phyloP scores from a whole-genome alignment of 2,888 invertebrate species.

The Gastrophysa polygoni region DNA sequence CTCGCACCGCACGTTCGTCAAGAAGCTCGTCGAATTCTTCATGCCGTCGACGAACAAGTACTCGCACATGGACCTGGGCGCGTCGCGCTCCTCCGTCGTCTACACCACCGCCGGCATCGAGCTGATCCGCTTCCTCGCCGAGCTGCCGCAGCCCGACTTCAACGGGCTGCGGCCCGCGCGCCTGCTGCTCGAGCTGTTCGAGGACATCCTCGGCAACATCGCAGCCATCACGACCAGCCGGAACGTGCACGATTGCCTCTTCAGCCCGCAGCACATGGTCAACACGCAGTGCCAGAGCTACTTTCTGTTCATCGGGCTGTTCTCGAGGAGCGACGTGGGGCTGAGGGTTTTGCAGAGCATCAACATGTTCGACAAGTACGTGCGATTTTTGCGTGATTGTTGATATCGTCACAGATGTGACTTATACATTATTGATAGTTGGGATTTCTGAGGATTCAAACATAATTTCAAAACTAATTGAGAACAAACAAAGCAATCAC shows the following conservation, averaged over 20 bases:
- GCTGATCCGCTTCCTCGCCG: constrained; percentile 74
- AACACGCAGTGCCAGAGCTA: constrained; percentile 93
- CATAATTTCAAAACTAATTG: too few species aligned
- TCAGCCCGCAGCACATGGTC: constrained; percentile 86
- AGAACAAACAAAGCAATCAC: too few species aligned
- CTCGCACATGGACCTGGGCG: constrained; percentile 77
- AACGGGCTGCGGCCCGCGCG: constrained; percentile 52
- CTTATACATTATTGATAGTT: too few species aligned
- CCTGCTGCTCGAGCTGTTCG: constrained; percentile 77
- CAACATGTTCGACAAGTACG: constrained; percentile 76
- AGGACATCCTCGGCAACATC: constrained; percentile 78
- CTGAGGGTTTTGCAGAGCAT: constrained; percentile 74
- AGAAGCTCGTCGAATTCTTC: constrained; percentile 81
- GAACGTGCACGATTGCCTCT: constrained; percentile 84
- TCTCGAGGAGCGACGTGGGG: constrained; percentile 75
- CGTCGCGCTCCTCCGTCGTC: constrained; percentile 65
- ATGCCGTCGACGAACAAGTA: constrained; percentile 88
- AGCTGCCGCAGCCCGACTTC: constrained; percentile 44
- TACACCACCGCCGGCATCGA: constrained; percentile 74
- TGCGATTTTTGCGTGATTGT: too few species aligned
- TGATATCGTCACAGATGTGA: too few species aligned
- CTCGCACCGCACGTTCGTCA: constrained; percentile 70
- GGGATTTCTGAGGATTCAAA: too few species aligned
- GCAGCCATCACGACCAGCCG: constrained; percentile 73
- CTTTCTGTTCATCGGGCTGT: constrained; percentile 89